Conservation (phyloP, 2,888 invertebrate species). For the Drosophila histrio region DNA sequence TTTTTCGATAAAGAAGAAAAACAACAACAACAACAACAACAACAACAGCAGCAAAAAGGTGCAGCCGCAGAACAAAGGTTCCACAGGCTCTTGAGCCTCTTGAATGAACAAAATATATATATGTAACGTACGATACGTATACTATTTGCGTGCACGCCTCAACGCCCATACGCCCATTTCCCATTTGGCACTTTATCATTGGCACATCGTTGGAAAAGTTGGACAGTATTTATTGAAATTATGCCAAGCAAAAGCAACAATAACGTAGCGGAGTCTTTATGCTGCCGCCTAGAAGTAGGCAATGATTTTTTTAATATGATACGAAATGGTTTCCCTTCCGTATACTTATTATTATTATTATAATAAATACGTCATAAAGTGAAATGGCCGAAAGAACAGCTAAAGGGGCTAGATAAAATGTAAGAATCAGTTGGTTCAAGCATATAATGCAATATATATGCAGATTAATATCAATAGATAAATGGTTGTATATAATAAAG, state of each 20-base stretch:
- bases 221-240: slow-evolving; percentile 65
- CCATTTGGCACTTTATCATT: slow-evolving; percentile 70
- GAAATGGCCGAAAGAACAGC: slow-evolving; percentile 12
- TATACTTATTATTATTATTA: slow-evolving; percentile 48
- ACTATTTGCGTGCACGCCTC: slow-evolving; percentile 14
- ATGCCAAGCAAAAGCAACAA: slow-evolving; percentile 22
- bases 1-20: slow-evolving; percentile 40
- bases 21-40: slow-evolving; percentile 5
- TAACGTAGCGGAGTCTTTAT: slow-evolving; percentile 53
- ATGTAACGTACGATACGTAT: too few relatives aligned
- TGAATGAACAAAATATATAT: slow-evolving; percentile 9
- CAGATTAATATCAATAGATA: neutral
- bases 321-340: slow-evolving; percentile 10
- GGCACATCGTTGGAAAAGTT: slow-evolving; percentile 74
- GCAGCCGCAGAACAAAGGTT: slow-evolving; percentile 32
- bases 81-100: slow-evolving; percentile 33
- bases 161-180: slow-evolving; percentile 34
- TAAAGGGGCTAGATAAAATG: slow-evolving; percentile 36
- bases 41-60: slow-evolving; percentile 23
- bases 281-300: slow-evolving; percentile 62
- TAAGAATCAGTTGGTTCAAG: slow-evolving; percentile 14
- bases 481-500: neutral
- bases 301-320: slow-evolving; percentile 39
- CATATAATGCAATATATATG: neutral
- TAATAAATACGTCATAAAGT: slow-evolving; percentile 65